phyloP scores from a whole-genome alignment of 2,797 vertebrate species.

The Capromys pilorides region DNA sequence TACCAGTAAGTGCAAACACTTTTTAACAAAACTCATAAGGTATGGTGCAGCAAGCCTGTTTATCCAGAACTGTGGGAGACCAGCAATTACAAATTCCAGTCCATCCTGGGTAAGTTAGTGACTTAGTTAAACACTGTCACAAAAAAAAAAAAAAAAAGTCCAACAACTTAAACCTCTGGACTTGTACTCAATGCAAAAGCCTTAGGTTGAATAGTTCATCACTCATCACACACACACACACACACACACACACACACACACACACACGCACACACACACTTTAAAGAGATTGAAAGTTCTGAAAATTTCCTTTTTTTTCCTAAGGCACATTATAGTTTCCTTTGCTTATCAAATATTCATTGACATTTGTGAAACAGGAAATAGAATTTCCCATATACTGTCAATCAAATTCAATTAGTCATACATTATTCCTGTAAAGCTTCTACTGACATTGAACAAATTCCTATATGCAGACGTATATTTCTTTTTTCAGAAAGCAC shows the following conservation, averaged over 20 bases:
- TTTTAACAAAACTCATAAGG: conserved; percentile 40
- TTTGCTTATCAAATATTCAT: conserved; percentile 79
- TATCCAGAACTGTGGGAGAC: not conserved
- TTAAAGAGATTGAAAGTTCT: conserved; percentile 14
- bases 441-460: conserved; percentile 71
- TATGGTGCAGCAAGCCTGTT: not conserved
- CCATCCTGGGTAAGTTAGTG: not conserved
- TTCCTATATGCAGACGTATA: conserved; percentile 51
- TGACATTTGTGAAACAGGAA: conserved; percentile 82
- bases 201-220: not conserved
- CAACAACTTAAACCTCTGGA: not conserved
- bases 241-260: not conserved
- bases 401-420: conserved; percentile 79
- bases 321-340: conserved; percentile 77
- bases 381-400: conserved; percentile 79
- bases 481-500: conserved; percentile 60
- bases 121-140: not conserved
- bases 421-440: conserved; percentile 65
- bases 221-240: not conserved
- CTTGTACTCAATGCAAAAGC: not conserved
- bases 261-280: too few relatives aligned
- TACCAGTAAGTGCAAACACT: conserved; percentile 62
- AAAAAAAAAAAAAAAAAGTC: not conserved
- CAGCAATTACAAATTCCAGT: not conserved
- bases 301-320: conserved; percentile 49